Evolutionary conservation across 2,888 invertebrate species (phyloP).

Genomic region (Ptychoptera albimana): DNA sequence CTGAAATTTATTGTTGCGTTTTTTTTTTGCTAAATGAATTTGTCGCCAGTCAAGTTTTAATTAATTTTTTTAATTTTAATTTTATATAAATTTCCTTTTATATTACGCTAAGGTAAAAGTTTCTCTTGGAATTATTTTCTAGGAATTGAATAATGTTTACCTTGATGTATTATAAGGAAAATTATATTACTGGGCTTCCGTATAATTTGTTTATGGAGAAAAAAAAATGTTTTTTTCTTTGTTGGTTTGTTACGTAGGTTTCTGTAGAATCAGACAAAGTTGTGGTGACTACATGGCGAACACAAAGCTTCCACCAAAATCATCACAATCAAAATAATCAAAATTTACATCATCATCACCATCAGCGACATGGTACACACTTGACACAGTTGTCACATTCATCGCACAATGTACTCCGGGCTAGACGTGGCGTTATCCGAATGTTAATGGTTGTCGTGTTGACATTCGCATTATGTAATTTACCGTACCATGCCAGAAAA

Average conservation of each 20-base stretch:
- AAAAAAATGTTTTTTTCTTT: no score
- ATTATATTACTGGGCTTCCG: no score
- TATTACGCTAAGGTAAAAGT: no score
- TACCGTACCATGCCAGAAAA: slow-evolving; percentile 78
- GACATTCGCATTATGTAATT: slow-evolving; percentile 76
- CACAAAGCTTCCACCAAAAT: slow-evolving; percentile 20
- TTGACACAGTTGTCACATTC: slow-evolving; percentile 48
- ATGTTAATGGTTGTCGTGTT: slow-evolving; percentile 80
- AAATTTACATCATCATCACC: slow-evolving; percentile 14
- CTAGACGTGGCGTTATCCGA: slow-evolving; percentile 70
- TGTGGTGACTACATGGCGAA: slow-evolving; percentile 26
- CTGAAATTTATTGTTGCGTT: no score
- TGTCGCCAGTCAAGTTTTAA: no score
- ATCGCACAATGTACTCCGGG: slow-evolving; percentile 59
- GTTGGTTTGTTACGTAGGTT: slow-evolving; percentile 21
- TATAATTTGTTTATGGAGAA: no score
- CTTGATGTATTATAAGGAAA: no score
- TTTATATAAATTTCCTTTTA: no score
- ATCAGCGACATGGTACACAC: slow-evolving; percentile 30
- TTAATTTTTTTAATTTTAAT: no score
- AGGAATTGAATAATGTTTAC: no score
- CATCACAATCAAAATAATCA: slow-evolving; percentile 15
- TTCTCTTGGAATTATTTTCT: no score
- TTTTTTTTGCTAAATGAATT: no score
- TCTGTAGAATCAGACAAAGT: slow-evolving; percentile 28